A percentile compares a stretch with the other conserved stretches of the same genome.
Evolutionary conservation across 2,888 invertebrate genomes (phyloP).

Genomic region (Arrhopalites spinosus): DNA sequence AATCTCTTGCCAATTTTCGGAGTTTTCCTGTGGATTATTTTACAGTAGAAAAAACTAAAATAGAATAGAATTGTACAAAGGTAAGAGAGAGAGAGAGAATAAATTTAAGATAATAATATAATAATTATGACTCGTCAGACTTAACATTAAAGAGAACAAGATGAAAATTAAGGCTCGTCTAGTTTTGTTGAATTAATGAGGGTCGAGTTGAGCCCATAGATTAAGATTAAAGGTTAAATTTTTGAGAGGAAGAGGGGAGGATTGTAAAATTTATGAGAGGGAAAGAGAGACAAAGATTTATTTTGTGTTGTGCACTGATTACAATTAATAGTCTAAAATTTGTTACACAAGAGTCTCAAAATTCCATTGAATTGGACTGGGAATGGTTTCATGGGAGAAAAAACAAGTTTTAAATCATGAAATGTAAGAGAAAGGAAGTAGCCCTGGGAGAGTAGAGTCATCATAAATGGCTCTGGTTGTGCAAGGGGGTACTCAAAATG

Average conservation of each 20-base stretch:
- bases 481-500: background rate
- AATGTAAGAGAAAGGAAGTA: background rate
- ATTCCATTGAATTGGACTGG: background rate
- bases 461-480: background rate
- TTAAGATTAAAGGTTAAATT: background rate
- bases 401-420: background rate
- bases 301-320: background rate
- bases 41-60: no score
- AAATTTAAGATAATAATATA: no score
- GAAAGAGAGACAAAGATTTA: background rate
- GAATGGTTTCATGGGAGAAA: background rate
- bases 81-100: no score
- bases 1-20: no score
- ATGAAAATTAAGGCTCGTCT: no score
- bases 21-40: no score
- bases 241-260: background rate
- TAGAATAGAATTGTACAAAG: no score
- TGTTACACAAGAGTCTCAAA: background rate
- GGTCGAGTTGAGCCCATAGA: background rate
- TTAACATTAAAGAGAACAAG: no score
- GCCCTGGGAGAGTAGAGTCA: background rate
- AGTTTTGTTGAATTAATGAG: no score
- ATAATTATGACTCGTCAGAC: no score
- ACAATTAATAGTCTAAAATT: background rate
- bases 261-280: background rate